Evolutionary conservation across 1,140 invertebrate genomes (phyloP), one percentile per base, ranked within the genome.

Genomic region (Ooceraea biroi): DNA sequence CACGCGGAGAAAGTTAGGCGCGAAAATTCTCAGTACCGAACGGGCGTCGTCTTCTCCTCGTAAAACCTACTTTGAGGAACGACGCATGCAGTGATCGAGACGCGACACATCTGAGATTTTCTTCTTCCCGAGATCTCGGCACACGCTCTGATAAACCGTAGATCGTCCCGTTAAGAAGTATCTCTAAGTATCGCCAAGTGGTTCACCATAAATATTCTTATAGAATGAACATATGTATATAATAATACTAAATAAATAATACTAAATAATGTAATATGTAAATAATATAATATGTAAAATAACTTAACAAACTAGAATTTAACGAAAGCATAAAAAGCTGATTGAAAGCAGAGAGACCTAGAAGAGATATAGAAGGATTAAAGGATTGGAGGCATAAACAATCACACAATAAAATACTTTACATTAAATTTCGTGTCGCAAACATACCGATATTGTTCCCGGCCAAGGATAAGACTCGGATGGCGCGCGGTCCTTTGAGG

Each of bases 381-480:
- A 36, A 36, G 7, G 36, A 36, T 36, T 7, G 7, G 36, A 36
- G 36, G 36, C 7, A 36, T 36, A 36, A 36, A 36, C 36, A 7
- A 36, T 36, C 7, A 36, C 7, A 3, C 36, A 36, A 36, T 36
- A 36, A 36, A 36, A 36, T 36, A 36, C 36, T 36, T n/a, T n/a
- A n/a, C n/a, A 36, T 7, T 36, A 36, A 36, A 36, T 36, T 36
- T 36, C 36, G 36, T 36, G 36, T 55, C n/a, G 0, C 44, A 19
- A 46, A 55, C 72, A 1, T 96, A 98, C 97, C 96, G 88, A 98
- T 98, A 92, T 96, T 95, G 93, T 98, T 98, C 84, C 96, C 95
- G 82, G 96, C 95, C 22, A 98, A 92, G 12, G 97, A 97, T 12
- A 98, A 92, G 83, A 96, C 94, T 91, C 95, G 95, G 71, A 98